Evolutionary conservation across 2,797 vertebrate genomes (phyloP).

Genomic region (Poecilia gillii): DNA sequence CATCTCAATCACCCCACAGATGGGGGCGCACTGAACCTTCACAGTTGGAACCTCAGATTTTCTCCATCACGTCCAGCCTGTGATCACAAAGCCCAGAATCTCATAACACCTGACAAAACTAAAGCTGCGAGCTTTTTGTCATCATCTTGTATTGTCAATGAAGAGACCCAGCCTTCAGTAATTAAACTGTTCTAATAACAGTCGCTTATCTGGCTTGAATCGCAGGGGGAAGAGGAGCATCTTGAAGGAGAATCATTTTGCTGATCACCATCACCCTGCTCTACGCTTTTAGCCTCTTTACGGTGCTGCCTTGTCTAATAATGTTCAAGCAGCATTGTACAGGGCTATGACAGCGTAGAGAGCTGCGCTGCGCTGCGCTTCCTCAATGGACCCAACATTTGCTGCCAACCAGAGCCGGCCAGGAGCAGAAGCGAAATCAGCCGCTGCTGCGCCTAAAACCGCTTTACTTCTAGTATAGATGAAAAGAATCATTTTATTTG

Average conservation of each 20-base stretch:
- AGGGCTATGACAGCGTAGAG: slow-evolving; percentile 87
- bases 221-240: slow-evolving; percentile 49
- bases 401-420: slow-evolving; percentile 43
- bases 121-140: not conserved
- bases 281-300: slow-evolving; percentile 87
- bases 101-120: slow-evolving; percentile 40
- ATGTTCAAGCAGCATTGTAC: slow-evolving; percentile 89
- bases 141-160: not conserved
- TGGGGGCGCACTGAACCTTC: slow-evolving; percentile 72
- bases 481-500: not conserved
- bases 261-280: slow-evolving; percentile 61
- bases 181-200: not conserved
- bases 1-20: slow-evolving; percentile 50
- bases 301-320: slow-evolving; percentile 87
- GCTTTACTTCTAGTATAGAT: not conserved
- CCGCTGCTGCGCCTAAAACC: not conserved
- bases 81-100: slow-evolving; percentile 47
- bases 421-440: not conserved
- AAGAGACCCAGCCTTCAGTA: not conserved
- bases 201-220: slow-evolving; percentile 38
- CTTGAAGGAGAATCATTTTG: slow-evolving; percentile 29
- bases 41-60: slow-evolving; percentile 55
- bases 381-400: slow-evolving; percentile 47
- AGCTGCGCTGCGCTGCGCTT: slow-evolving; percentile 52
- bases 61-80: slow-evolving; percentile 51